Conservation (phyloP, 1,140 invertebrate genomes). For the Leptopilina boulardi region DNA sequence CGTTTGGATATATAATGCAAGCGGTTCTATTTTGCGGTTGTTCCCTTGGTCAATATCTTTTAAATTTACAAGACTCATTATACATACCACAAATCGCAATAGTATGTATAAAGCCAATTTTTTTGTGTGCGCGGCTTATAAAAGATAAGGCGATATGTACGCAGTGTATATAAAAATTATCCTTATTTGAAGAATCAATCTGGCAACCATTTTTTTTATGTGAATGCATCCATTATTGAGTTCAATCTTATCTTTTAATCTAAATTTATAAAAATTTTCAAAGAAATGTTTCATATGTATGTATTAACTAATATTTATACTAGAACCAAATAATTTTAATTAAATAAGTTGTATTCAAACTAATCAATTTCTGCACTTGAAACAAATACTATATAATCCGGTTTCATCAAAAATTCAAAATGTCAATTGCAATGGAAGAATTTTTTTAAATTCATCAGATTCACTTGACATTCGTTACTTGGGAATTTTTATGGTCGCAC, state of each 20-base stretch:
- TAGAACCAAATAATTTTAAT: no score
- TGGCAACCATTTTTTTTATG: not conserved
- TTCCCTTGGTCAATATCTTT: constrained; percentile 15
- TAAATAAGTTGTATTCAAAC: no score
- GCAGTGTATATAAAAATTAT: not conserved
- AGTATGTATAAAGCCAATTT: not conserved
- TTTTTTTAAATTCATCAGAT: no score
- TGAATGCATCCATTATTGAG: not conserved
- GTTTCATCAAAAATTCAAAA: no score
- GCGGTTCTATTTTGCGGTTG: constrained; percentile 10
- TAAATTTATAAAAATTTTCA: not conserved
- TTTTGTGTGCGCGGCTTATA: not conserved
- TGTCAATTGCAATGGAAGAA: no score
- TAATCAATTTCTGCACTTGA: no score
- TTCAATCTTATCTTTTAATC: not conserved
- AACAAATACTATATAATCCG: no score
- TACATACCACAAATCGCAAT: not conserved
- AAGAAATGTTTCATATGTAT: no score
- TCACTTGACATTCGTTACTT: no score
- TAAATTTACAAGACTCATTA: constrained; percentile 13
- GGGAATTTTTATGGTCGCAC: no score
- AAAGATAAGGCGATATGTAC: no score
- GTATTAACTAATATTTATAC: no score
- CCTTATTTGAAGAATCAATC: not conserved
- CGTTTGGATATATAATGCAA: not conserved